phyloP scores from a whole-genome alignment of 2,113 vertebrate genomes.

The Lagopus leucura region DNA sequence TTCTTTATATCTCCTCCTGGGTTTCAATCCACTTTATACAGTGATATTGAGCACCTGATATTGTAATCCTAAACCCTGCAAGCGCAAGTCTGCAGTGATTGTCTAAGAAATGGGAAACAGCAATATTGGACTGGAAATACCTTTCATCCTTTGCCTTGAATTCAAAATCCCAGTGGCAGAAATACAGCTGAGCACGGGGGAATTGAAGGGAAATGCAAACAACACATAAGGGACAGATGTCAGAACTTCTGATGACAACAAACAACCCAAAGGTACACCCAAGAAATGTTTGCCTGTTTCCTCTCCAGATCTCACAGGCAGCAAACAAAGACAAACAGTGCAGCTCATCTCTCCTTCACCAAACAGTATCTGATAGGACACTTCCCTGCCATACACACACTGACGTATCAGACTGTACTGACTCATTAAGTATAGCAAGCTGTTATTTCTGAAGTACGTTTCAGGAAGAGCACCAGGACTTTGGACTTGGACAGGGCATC shows the following conservation, averaged over 20 bases:
- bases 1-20: not conserved
- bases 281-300: not conserved
- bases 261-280: not conserved
- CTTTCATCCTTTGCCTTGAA: not conserved
- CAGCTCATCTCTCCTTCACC: not conserved
- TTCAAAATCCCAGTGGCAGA: not conserved
- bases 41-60: fast-evolving
- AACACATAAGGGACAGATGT: not conserved
- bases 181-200: not conserved
- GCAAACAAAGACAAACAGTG: not conserved
- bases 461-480: not conserved
- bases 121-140: fast-evolving
- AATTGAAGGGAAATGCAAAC: not conserved
- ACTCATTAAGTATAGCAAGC: not conserved
- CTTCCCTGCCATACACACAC: not conserved
- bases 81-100: not conserved
- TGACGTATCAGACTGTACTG: not conserved
- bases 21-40: not conserved
- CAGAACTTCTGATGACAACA: not conserved
- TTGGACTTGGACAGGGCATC: not conserved
- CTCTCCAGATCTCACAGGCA: not conserved
- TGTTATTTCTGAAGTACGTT: not conserved
- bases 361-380: not conserved
- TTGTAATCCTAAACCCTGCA: not conserved
- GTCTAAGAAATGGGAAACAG: not conserved